Percentiles rank a stretch among this genome's conserved stretches.
These are phyloP conservation scores for Steromphala cineraria DNA, from an alignment of 2,888 invertebrate species.

Conservation along the genomic window DNA sequence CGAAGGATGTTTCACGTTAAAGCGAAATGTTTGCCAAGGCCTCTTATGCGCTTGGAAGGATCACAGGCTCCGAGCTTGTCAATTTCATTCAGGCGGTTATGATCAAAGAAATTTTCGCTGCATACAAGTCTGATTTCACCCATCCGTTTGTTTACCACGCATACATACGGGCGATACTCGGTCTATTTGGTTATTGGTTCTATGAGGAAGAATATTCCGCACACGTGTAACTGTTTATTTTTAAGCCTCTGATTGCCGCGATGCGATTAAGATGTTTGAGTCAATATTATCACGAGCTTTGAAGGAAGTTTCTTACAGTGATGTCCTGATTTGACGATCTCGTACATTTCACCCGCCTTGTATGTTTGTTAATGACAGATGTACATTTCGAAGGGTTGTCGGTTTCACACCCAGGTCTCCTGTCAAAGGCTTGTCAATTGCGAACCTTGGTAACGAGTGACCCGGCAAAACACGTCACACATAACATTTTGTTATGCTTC, in stretches of 20 bases:
- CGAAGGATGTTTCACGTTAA: slow-evolving; percentile 15
- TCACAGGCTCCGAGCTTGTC: slow-evolving; percentile 11
- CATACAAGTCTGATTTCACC: not conserved
- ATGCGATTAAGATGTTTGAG: not conserved
- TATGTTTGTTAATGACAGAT: not conserved
- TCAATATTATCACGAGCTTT: slow-evolving; percentile 3
- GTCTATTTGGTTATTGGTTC: slow-evolving; percentile 8
- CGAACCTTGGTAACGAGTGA: not conserved
- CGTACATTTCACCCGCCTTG: not conserved
- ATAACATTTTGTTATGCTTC: not conserved
- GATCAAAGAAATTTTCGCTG: not conserved
- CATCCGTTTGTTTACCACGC: slow-evolving; percentile 17
- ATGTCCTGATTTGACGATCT: not conserved
- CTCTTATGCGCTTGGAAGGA: not conserved
- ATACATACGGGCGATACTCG: slow-evolving; percentile 1
- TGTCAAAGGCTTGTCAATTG: not conserved
- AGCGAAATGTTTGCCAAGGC: slow-evolving; percentile 12
- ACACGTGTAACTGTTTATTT: slow-evolving; percentile 14
- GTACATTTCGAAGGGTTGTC: not conserved
- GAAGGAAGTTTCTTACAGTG: not conserved
- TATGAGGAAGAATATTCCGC: slow-evolving; percentile 8
- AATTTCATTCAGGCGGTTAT: slow-evolving; percentile 2
- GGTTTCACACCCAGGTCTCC: not conserved
- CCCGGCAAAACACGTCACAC: not conserved
- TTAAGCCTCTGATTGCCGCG: not conserved